These are phyloP conservation scores for Xylocampa areola DNA, from an alignment of 2,888 invertebrate genomes.

Conservation along the genomic window DNA sequence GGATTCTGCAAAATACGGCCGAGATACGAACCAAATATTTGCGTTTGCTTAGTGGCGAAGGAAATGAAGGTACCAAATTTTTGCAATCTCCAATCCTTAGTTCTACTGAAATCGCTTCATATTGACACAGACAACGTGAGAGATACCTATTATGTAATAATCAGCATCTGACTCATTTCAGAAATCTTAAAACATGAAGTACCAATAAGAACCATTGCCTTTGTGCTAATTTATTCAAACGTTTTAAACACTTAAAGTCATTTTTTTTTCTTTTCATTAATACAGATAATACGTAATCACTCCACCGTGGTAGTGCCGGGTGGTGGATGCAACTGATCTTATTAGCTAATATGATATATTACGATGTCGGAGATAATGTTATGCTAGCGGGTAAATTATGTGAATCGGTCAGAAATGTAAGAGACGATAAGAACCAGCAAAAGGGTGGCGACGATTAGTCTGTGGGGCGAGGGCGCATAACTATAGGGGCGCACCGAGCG, in stretches of 20 bases:
- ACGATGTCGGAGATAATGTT: not conserved
- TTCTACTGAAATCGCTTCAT: slow-evolving; percentile 31
- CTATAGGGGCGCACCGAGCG: slow-evolving; percentile 59
- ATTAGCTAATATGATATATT: not conserved
- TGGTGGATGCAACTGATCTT: too few species aligned
- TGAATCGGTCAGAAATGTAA: slow-evolving; percentile 22
- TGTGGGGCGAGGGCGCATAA: slow-evolving; percentile 68
- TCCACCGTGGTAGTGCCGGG: too few species aligned
- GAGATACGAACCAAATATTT: slow-evolving; percentile 58
- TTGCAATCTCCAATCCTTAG: slow-evolving; percentile 9
- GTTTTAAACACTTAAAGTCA: too few species aligned
- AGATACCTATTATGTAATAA: slow-evolving; percentile 8
- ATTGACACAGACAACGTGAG: slow-evolving; percentile 4
- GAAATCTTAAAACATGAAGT: too few species aligned
- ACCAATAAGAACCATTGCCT: too few species aligned
- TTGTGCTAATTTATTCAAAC: too few species aligned
- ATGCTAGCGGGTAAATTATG: slow-evolving; percentile 9
- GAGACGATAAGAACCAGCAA: slow-evolving; percentile 16
- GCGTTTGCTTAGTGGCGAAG: slow-evolving; percentile 46
- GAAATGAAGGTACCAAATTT: slow-evolving; percentile 40
- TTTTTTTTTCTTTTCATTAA: too few species aligned
- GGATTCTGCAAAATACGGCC: slow-evolving; percentile 40
- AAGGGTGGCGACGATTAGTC: slow-evolving; percentile 63
- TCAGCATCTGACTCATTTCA: too few species aligned
- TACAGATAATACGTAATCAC: too few species aligned